Evolutionary conservation across 53 echinoderm and acorn worm species (phyloP).

Genomic region (Paelopatides confundens): DNA sequence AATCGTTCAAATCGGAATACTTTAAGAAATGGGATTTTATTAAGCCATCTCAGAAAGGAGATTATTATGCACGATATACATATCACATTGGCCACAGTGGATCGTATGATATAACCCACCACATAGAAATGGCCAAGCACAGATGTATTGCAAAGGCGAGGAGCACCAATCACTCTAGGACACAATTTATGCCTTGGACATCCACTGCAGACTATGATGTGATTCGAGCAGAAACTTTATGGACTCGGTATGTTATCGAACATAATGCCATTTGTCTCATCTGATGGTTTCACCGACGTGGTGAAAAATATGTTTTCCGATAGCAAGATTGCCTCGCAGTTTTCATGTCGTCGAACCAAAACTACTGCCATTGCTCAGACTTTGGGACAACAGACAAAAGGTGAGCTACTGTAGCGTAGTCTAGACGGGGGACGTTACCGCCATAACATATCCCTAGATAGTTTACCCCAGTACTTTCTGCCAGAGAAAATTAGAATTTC

Average conservation of each 20-base stretch:
- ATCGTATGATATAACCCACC: slow-evolving; percentile 35
- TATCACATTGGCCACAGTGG: slow-evolving; percentile 36
- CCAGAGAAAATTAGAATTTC: no score
- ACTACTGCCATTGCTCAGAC: slow-evolving; percentile 42
- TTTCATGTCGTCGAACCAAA: slow-evolving; percentile 56
- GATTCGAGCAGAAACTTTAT: slow-evolving; percentile 54
- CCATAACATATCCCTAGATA: no score
- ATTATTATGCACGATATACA: background rate
- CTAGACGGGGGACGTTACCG: no score
- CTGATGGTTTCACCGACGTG: slow-evolving; percentile 51
- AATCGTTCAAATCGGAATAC: slow-evolving; percentile 33
- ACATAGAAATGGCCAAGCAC: slow-evolving; percentile 19
- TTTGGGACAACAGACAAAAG: slow-evolving; percentile 41
- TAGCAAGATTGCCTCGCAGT: slow-evolving; percentile 66
- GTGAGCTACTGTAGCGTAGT: no score
- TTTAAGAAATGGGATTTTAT: slow-evolving; percentile 15
- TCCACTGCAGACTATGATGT: background rate
- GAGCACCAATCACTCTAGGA: slow-evolving; percentile 10
- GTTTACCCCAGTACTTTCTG: no score
- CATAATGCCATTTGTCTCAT: slow-evolving; percentile 55
- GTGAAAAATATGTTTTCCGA: slow-evolving; percentile 70
- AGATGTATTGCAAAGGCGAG: background rate
- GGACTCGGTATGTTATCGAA: slow-evolving; percentile 21
- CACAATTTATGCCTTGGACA: background rate
- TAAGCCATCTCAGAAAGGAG: background rate